phyloP scores from a whole-genome alignment of 2,113 vertebrate genomes.

The Mirounga angustirostris region DNA sequence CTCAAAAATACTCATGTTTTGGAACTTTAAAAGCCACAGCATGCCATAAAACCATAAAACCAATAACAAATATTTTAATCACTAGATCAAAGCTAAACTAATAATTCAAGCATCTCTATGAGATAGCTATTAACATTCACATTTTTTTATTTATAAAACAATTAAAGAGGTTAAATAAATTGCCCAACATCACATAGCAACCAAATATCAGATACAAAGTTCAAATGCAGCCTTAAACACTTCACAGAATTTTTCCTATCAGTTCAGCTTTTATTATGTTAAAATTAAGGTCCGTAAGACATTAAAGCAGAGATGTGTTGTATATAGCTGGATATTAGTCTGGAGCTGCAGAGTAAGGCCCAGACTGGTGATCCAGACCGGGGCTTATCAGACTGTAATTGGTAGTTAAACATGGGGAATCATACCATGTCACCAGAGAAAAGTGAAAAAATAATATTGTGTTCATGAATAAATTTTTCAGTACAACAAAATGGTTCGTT shows the following conservation, averaged over 20 bases:
- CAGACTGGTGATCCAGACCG: neutral
- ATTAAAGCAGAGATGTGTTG: neutral
- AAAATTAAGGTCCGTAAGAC: neutral
- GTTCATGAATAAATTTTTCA: neutral
- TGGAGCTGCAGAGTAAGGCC: neutral
- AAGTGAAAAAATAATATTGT: neutral
- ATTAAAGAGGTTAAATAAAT: neutral
- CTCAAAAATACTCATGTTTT: neutral
- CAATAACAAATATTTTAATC: neutral
- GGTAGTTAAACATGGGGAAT: neutral
- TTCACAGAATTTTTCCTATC: neutral
- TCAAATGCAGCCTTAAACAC: neutral
- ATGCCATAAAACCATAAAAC: neutral
- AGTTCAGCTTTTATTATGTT: neutral
- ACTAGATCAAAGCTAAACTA: neutral
- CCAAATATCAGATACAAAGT: neutral
- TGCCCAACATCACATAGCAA: neutral
- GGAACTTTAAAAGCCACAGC: neutral
- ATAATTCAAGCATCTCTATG: neutral
- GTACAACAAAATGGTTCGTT: neutral
- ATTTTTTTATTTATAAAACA: constrained; percentile 28
- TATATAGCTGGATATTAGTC: neutral
- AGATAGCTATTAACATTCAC: neutral
- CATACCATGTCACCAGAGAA: neutral
- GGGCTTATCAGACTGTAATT: neutral